Conservation (phyloP, 2,888 invertebrate genomes). For the Agelastica alni region DNA sequence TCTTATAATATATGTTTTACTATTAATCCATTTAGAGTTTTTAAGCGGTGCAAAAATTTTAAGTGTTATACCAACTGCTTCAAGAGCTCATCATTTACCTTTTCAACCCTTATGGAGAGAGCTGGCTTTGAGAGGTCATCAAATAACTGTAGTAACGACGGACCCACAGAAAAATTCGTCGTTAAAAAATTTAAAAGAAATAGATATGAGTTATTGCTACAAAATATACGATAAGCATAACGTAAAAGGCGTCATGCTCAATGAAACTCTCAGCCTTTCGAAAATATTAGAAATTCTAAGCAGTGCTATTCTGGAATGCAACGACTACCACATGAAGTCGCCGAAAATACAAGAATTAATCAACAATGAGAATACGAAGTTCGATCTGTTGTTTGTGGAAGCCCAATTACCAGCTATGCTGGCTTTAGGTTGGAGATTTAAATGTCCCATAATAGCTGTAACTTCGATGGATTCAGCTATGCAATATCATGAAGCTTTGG, state of each 20-base stretch:
- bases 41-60: slow-evolving; percentile 35
- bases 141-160: slow-evolving; percentile 57
- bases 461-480: slow-evolving; percentile 46
- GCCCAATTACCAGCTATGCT: slow-evolving; percentile 42
- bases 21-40: background rate
- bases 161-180: slow-evolving; percentile 52
- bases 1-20: background rate
- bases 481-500: slow-evolving; percentile 44
- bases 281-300: slow-evolving; percentile 30
- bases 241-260: slow-evolving; percentile 24
- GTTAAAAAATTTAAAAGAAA: slow-evolving; percentile 53
- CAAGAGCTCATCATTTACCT: slow-evolving; percentile 58
- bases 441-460: slow-evolving; percentile 50
- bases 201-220: slow-evolving; percentile 53
- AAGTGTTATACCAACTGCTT: slow-evolving; percentile 39
- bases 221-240: slow-evolving; percentile 34
- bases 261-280: slow-evolving; percentile 31
- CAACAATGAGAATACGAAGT: slow-evolving; percentile 41
- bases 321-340: slow-evolving; percentile 35
- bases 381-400: slow-evolving; percentile 51
- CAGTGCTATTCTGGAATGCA: slow-evolving; percentile 28
- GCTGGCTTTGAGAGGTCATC: slow-evolving; percentile 57
- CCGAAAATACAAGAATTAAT: slow-evolving; percentile 47
- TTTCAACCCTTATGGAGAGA: slow-evolving; percentile 56
- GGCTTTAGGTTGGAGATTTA: slow-evolving; percentile 47